phyloP scores from a whole-genome alignment of 2,888 invertebrate species.

The Chironomus tentans region DNA sequence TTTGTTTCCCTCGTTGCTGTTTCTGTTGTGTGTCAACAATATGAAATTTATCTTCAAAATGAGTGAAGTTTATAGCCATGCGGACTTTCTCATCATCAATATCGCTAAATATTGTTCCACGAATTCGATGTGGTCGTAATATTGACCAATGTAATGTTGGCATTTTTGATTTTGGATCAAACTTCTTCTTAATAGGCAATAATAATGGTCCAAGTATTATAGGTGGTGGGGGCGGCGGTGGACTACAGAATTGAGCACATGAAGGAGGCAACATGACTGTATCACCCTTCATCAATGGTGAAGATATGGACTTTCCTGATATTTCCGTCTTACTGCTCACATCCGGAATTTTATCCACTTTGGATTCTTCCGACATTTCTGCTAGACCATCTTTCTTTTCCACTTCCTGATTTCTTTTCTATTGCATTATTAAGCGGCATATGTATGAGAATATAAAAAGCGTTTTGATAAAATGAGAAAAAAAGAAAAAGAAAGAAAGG shows the following conservation, averaged over 20 bases:
- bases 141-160: constrained; percentile 7
- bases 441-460: too few species aligned
- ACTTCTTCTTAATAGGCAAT: constrained; percentile 13
- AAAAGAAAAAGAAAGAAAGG: background rate
- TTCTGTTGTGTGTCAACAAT: background rate
- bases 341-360: constrained; percentile 5
- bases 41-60: constrained; percentile 22
- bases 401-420: constrained; percentile 18
- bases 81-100: background rate
- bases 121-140: constrained; percentile 9
- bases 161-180: background rate
- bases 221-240: constrained; percentile 16
- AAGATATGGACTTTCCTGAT: constrained; percentile 3
- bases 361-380: background rate
- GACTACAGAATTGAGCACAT: too few species aligned
- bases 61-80: constrained; percentile 20
- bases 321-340: constrained; percentile 11
- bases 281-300: too few species aligned
- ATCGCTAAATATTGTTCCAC: constrained; percentile 6
- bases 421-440: background rate
- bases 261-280: too few species aligned
- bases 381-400: constrained; percentile 7
- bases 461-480: background rate
- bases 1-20: background rate
- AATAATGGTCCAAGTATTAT: background rate